Evolutionary conservation across 2,113 vertebrate genomes (phyloP), one percentile per base, ranked within the genome.

Genomic region (Xiphias gladius): DNA sequence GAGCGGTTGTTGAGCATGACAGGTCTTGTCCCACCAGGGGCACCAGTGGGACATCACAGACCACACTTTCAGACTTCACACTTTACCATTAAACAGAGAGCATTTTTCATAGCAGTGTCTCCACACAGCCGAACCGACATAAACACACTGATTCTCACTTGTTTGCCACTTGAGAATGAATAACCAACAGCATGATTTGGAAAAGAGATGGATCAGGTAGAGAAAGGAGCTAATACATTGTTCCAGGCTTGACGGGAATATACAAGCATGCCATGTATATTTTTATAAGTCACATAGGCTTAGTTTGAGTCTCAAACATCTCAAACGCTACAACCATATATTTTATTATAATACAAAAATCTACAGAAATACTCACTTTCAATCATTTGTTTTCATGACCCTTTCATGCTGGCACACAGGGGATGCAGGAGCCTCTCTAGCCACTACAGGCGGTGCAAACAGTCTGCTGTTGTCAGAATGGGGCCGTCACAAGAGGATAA

Each of bases 101-200:
- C 66, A 79, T 91, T 88, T 91, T 86, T 88, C 84, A 82, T 65
- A 26, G 69, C 57, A 39, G 55, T 79, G 73, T 90, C 58, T 79
- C 66, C 69, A 62, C 74, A 63, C 66, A 43, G 71, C 70, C 12
- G 48, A 73, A 62, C 37, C 17, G 24, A 68, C 71, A 41, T 83
- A 80, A 57, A 59, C 74, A 81, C 68, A 62, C 43, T 62, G 66
- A 67, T 55, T 65, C 77, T 80, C 69, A 67, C 32, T 67, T 86
- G 63, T 84, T 52, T 62, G 30, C 37, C 46, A 61, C 76, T 76
- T 68, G 35, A 73, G 66, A 78, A 19, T 19, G 32, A 84, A 84
- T 63, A 72, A 66, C 74, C 48, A 9, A 75, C 32, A 74, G 59
- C 24, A 50, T 28, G 43, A 59, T 75, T 80, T 62, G 50, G 50